Percentiles rank a stretch among this genome's conserved stretches.
Evolutionary conservation across 2,888 invertebrate genomes (phyloP).

Genomic region (Macaria notata): DNA sequence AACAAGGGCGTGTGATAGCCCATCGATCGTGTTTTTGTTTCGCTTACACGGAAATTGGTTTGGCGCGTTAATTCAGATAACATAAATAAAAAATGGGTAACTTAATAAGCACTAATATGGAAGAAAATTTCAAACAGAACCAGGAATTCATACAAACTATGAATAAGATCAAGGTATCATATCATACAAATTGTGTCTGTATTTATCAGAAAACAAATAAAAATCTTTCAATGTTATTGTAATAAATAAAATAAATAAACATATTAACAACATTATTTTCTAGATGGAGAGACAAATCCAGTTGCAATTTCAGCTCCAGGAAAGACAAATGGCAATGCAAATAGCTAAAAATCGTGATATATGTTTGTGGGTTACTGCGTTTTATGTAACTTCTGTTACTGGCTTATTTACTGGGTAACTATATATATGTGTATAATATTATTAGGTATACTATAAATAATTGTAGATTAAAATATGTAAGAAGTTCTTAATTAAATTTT

Average conservation of each 20-base stretch:
- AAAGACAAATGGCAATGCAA: slow-evolving; percentile 87
- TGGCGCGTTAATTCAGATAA: slow-evolving; percentile 7
- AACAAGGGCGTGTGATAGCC: slow-evolving; percentile 5
- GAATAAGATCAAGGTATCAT: slow-evolving; percentile 84
- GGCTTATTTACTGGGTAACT: slow-evolving; percentile 77
- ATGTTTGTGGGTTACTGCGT: slow-evolving; percentile 87
- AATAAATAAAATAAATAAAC: no score
- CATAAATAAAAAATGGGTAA: slow-evolving; percentile 80
- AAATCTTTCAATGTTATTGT: no score
- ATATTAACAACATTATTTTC: slow-evolving; percentile 15
- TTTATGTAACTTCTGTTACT: slow-evolving; percentile 82
- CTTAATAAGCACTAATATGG: slow-evolving; percentile 81
- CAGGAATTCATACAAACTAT: slow-evolving; percentile 86
- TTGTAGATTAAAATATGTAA: no score
- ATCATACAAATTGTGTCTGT: no score
- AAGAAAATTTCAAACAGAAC: slow-evolving; percentile 86
- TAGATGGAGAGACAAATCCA: slow-evolving; percentile 91
- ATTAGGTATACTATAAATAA: no score
- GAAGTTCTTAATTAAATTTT: no score
- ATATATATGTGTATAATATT: neutral
- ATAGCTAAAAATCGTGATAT: slow-evolving; percentile 87
- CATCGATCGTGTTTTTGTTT: slow-evolving; percentile 4
- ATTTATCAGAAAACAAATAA: no score
- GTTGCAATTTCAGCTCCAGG: slow-evolving; percentile 90
- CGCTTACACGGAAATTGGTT: slow-evolving; percentile 2